Conservation (phyloP, 2,888 invertebrate genomes). For the Margaritifera margaritifera region DNA sequence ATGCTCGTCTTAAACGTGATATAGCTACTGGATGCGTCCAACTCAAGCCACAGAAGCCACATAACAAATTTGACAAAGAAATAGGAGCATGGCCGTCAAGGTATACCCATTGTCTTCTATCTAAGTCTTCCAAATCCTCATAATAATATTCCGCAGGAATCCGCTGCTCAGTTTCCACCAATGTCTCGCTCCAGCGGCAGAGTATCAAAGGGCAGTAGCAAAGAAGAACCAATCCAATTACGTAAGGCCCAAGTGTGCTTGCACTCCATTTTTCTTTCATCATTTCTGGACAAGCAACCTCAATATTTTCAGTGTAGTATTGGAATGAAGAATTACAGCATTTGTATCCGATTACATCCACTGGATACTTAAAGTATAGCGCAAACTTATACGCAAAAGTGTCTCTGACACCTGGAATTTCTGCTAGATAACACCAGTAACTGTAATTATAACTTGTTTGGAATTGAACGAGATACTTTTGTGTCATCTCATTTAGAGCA, state of each 20-base stretch:
- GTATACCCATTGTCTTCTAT: background rate
- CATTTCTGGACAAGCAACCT: no score
- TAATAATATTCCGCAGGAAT: background rate
- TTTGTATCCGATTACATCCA: conserved; percentile 20
- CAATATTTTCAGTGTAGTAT: no score
- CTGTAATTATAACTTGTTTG: background rate
- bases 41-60: no score
- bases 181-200: conserved; percentile 1
- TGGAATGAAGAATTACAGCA: conserved; percentile 12
- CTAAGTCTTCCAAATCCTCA: background rate
- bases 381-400: conserved; percentile 19
- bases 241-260: conserved; percentile 19
- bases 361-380: conserved; percentile 20
- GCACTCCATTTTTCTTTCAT: no score
- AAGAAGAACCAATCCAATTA: conserved; percentile 18
- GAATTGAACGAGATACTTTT: conserved; percentile 12
- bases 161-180: background rate
- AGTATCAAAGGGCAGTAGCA: conserved; percentile 24
- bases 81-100: no score
- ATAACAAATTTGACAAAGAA: no score
- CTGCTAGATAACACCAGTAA: conserved; percentile 23
- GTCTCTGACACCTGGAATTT: conserved; percentile 17
- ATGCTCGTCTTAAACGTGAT: conserved; percentile 15
- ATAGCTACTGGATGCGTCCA: conserved; percentile 11
- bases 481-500: conserved; percentile 18